These are phyloP conservation scores for Phengaris arion DNA, from an alignment of 2,888 invertebrate species.

Conservation along the genomic window DNA sequence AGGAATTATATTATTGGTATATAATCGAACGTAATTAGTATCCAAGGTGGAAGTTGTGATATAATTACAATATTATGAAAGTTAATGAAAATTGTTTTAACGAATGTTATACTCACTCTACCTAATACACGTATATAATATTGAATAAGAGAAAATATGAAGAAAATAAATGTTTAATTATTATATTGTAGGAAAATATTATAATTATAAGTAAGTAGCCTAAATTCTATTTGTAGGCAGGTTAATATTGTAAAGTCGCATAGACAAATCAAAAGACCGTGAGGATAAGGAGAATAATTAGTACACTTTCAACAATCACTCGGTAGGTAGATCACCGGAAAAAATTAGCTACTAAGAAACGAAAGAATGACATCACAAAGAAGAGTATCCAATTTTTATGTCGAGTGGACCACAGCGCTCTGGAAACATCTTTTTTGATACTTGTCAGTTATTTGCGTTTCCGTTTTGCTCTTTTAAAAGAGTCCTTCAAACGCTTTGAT, in stretches of 20 bases:
- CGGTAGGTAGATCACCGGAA: too few species aligned
- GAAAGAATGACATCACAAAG: constrained; percentile 36
- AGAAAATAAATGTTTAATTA: background rate
- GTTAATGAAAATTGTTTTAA: background rate
- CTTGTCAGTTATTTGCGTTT: constrained; percentile 43
- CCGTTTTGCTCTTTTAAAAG: constrained; percentile 46
- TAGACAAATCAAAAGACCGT: too few species aligned
- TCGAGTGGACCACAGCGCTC: constrained; percentile 34
- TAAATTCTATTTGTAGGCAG: too few species aligned
- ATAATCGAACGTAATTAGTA: background rate
- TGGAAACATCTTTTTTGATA: constrained; percentile 31
- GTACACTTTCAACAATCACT: too few species aligned
- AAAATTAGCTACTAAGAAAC: background rate
- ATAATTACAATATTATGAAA: background rate
- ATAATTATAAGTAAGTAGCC: too few species aligned
- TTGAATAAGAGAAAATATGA: background rate
- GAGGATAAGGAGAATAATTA: too few species aligned
- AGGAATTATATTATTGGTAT: too few species aligned
- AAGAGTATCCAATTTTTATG: constrained; percentile 35
- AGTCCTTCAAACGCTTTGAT: constrained; percentile 50
- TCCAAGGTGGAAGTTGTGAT: background rate
- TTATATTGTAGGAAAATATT: too few species aligned
- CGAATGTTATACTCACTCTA: too few species aligned
- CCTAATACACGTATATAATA: background rate
- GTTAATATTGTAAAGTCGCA: too few species aligned